Conservation (phyloP, 2,113 vertebrate genomes). For the Eurypyga helias region DNA sequence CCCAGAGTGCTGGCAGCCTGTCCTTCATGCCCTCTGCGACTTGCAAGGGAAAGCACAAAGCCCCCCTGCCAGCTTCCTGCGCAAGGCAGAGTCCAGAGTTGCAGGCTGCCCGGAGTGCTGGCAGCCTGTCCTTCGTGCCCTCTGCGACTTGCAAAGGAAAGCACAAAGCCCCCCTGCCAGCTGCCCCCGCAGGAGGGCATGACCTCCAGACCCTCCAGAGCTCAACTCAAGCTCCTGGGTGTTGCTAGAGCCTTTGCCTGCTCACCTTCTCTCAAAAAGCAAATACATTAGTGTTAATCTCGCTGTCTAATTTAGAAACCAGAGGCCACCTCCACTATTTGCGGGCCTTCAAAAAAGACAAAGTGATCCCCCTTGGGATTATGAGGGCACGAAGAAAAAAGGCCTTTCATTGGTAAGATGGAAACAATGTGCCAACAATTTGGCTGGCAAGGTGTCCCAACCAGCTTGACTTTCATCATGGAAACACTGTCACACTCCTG, state of each 20-base stretch:
- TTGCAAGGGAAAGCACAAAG: not conserved
- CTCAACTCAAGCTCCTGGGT: not conserved
- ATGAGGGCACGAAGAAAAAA: not conserved
- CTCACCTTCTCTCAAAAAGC: constrained; percentile 21
- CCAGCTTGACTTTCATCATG: constrained; percentile 29
- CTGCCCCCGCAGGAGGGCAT: not conserved
- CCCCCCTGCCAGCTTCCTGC: not conserved
- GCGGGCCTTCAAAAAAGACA: constrained; percentile 49
- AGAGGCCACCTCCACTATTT: constrained; percentile 9
- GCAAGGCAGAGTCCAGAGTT: not conserved
- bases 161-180: not conserved
- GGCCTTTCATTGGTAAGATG: constrained; percentile 18
- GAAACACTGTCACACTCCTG: constrained; percentile 18
- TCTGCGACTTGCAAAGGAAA: not conserved
- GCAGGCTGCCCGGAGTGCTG: rapidly evolving
- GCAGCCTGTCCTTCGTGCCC: not conserved
- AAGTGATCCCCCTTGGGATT: constrained; percentile 1
- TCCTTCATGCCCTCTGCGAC: not conserved
- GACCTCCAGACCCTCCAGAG: not conserved
- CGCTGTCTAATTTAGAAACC: constrained; percentile 45
- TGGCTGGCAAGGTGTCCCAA: not conserved
- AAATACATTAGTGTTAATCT: constrained; percentile 16
- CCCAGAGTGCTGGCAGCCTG: not conserved
- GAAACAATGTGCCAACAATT: constrained; percentile 52
- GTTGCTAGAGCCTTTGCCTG: not conserved